These are phyloP conservation scores for Micoletzkya japonica DNA, from an alignment of 2,888 invertebrate species.

Conservation along the genomic window DNA sequence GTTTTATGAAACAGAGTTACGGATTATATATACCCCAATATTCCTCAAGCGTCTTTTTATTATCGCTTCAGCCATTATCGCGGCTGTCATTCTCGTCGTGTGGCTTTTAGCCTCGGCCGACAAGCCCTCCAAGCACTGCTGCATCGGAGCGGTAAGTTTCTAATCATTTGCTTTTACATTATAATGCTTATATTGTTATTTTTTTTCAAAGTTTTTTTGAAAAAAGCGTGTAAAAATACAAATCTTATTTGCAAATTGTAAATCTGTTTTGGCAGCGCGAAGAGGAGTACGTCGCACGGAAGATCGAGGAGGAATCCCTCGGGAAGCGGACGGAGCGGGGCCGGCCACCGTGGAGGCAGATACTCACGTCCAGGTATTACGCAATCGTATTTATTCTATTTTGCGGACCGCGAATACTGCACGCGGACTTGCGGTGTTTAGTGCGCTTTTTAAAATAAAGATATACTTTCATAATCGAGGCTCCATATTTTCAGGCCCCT, in stretches of 20 bases:
- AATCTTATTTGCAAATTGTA: too few species aligned
- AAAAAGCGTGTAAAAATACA: too few species aligned
- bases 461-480: neutral
- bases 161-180: slow-evolving; percentile 5
- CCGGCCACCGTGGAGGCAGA: slow-evolving; percentile 52
- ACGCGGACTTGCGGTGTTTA: too few species aligned
- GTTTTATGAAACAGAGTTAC: neutral
- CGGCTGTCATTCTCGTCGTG: slow-evolving; percentile 48
- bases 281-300: slow-evolving; percentile 51
- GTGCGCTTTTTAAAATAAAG: too few species aligned
- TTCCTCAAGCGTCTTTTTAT: neutral
- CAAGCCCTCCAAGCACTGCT: slow-evolving; percentile 60
- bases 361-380: slow-evolving; percentile 32
- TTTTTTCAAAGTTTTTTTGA: too few species aligned
- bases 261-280: slow-evolving; percentile 42
- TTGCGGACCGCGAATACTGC: too few species aligned
- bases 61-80: slow-evolving; percentile 1
- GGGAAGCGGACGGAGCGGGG: slow-evolving; percentile 55
- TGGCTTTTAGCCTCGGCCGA: slow-evolving; percentile 60
- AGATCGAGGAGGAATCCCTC: slow-evolving; percentile 56
- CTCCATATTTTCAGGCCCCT: slow-evolving; percentile 38
- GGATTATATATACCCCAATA: neutral
- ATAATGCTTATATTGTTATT: too few species aligned
- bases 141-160: slow-evolving; percentile 43
- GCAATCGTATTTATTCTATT: neutral